These are phyloP conservation scores for Rhinoptilus africanus DNA, from an alignment of 2,113 vertebrate species.

Conservation along the genomic window DNA sequence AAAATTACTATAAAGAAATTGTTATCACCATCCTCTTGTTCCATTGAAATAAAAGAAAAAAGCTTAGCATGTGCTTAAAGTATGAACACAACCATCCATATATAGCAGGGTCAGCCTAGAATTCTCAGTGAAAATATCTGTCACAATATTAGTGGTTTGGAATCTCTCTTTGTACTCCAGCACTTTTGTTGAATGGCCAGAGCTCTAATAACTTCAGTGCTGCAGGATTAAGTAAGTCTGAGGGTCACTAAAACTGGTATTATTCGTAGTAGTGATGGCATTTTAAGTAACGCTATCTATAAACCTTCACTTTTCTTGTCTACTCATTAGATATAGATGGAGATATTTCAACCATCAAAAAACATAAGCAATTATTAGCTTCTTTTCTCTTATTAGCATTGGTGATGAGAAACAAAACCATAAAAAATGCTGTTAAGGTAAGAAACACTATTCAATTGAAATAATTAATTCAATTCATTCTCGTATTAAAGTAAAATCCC, in stretches of 20 bases:
- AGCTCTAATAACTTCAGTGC: background rate
- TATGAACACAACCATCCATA: background rate
- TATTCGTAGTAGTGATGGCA: background rate
- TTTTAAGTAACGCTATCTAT: background rate
- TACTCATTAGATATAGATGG: background rate
- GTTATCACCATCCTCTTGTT: background rate
- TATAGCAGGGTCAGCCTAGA: background rate
- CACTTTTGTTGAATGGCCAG: background rate
- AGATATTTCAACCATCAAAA: background rate
- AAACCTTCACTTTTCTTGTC: background rate
- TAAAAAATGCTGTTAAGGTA: background rate
- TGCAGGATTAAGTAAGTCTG: background rate
- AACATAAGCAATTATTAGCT: background rate
- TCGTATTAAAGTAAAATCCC: background rate
- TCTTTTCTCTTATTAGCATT: background rate
- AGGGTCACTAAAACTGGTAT: background rate
- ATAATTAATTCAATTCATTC: background rate
- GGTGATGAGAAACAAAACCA: background rate
- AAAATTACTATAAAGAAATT: background rate
- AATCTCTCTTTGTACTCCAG: background rate
- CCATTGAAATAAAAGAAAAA: background rate
- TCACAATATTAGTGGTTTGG: background rate
- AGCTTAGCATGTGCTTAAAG: background rate
- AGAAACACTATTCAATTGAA: background rate
- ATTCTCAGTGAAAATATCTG: background rate